Evolutionary conservation across 1,140 invertebrate genomes (phyloP).

Genomic region (Diabrotica virgifera): DNA sequence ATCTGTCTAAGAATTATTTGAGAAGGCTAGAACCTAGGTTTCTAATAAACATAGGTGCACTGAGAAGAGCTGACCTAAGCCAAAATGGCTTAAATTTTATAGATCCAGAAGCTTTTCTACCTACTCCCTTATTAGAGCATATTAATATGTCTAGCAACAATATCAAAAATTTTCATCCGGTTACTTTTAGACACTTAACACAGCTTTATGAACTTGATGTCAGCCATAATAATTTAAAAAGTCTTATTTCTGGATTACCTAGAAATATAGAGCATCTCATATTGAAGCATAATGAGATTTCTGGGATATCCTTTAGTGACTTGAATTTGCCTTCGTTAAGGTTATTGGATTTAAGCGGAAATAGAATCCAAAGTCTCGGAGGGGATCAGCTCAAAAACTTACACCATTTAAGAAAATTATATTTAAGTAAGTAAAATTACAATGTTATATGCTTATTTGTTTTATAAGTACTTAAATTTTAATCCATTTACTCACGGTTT

Average conservation of each 20-base stretch:
- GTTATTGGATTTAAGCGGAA: constrained; percentile 72
- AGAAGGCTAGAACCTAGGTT: constrained; percentile 66
- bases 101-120: constrained; percentile 69
- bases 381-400: constrained; percentile 65
- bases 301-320: constrained; percentile 60
- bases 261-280: constrained; percentile 75
- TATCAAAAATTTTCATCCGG: constrained; percentile 63
- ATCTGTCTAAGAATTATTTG: constrained; percentile 76
- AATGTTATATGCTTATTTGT: no score
- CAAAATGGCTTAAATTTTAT: constrained; percentile 69
- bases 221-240: constrained; percentile 69
- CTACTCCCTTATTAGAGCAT: constrained; percentile 69
- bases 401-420: constrained; percentile 66
- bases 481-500: no score
- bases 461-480: no score
- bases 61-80: constrained; percentile 75
- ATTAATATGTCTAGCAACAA: constrained; percentile 76
- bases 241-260: constrained; percentile 70
- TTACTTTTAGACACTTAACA: constrained; percentile 69
- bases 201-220: constrained; percentile 77
- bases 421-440: constrained; percentile 58
- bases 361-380: constrained; percentile 69
- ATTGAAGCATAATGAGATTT: constrained; percentile 72
- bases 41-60: constrained; percentile 69
- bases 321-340: constrained; percentile 67